Conservation (phyloP, 2,113 vertebrate species). For the Alligator sinensis region DNA sequence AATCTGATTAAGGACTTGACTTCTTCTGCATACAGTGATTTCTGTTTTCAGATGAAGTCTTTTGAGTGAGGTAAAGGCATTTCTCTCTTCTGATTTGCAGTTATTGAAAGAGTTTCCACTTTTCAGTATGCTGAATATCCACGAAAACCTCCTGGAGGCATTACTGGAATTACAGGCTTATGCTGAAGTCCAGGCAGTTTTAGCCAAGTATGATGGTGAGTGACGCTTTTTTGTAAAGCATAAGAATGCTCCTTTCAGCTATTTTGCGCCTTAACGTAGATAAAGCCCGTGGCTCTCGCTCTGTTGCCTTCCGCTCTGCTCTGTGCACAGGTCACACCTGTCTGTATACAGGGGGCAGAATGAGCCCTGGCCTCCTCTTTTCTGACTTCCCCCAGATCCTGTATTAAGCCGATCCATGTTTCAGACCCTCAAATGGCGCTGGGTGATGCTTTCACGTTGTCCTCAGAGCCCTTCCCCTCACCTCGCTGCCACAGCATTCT, state of each 20-base stretch:
- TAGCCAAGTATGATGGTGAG: constrained; percentile 98
- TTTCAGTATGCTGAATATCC: constrained; percentile 98
- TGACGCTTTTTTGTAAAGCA: neutral
- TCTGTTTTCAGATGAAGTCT: neutral
- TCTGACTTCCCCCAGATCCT: constrained; percentile 2
- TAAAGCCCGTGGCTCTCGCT: neutral
- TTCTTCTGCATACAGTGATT: neutral
- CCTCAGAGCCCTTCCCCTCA: neutral
- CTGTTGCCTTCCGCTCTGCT: neutral
- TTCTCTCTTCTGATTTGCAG: constrained; percentile 76
- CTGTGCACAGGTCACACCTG: neutral
- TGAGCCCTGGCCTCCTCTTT: neutral
- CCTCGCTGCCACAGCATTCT: neutral
- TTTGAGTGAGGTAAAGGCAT: neutral
- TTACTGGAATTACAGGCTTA: constrained; percentile 98
- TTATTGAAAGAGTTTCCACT: constrained; percentile 99
- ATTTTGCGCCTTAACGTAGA: neutral
- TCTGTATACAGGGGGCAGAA: neutral
- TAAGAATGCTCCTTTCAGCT: neutral
- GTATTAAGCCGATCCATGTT: neutral
- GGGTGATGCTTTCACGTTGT: neutral
- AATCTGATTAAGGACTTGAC: neutral
- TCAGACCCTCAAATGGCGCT: neutral
- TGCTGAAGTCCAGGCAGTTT: constrained; percentile 97
- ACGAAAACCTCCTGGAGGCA: constrained; percentile 97